These are phyloP conservation scores for Andrena haemorrhoa DNA, from an alignment of 2,888 invertebrate species.

Conservation along the genomic window DNA sequence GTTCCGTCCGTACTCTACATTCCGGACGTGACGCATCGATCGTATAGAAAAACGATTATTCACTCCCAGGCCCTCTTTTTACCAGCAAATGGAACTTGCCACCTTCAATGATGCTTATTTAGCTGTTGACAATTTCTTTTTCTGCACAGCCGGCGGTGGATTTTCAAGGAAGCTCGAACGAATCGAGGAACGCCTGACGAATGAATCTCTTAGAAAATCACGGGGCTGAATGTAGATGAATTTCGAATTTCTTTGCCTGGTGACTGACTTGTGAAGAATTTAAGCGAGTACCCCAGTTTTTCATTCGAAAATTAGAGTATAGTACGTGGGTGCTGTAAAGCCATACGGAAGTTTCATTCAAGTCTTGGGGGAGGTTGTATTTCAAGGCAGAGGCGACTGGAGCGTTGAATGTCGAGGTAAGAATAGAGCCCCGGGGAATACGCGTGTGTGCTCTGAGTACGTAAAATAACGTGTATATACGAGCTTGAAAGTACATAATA, in stretches of 20 bases:
- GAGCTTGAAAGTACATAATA: slow-evolving; percentile 4
- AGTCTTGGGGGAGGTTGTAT: slow-evolving; percentile 13
- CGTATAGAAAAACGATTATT: slow-evolving; percentile 41
- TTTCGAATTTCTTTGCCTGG: neutral
- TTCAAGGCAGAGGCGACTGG: neutral
- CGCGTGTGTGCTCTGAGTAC: neutral
- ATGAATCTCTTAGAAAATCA: neutral
- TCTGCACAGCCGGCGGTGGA: neutral
- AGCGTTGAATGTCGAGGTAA: slow-evolving; percentile 3
- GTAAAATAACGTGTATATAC: neutral
- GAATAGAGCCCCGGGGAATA: slow-evolving; percentile 1
- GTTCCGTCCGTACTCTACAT: slow-evolving; percentile 19
- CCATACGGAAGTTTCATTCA: neutral
- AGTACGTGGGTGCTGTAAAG: slow-evolving; percentile 2
- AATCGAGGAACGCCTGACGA: neutral
- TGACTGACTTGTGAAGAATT: neutral
- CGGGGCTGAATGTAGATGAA: neutral
- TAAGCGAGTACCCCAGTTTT: neutral
- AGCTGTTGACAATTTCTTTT: neutral
- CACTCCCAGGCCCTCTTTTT: slow-evolving; percentile 9
- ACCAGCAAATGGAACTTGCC: neutral
- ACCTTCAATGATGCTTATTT: neutral
- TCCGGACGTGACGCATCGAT: slow-evolving; percentile 39
- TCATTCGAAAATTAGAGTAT: neutral
- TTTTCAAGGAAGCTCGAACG: neutral